Evolutionary conservation across 2,113 vertebrate species (phyloP).

Genomic region (Esox niger): DNA sequence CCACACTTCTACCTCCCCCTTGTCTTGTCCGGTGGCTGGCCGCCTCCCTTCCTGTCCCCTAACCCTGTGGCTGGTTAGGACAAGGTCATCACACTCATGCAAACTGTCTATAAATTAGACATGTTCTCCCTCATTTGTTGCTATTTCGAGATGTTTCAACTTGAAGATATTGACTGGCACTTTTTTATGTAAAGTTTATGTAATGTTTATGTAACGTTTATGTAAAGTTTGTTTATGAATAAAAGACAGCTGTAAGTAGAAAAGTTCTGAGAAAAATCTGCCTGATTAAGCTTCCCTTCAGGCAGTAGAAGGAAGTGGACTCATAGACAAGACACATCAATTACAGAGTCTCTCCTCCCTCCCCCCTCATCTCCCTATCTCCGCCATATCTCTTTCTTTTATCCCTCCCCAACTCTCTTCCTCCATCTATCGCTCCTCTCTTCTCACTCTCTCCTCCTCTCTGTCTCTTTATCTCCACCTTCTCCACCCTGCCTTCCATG

Average conservation of each 20-base stretch:
- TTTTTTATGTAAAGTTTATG: neutral
- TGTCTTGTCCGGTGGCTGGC: no score
- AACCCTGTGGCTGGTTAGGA: conserved; percentile 50
- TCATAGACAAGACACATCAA: neutral
- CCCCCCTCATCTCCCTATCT: neutral
- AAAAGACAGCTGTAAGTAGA: no score
- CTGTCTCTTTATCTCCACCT: no score
- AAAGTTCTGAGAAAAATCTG: neutral
- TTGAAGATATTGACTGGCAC: neutral
- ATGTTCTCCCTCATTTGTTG: no score
- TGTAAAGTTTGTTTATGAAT: no score
- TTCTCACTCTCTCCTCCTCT: no score
- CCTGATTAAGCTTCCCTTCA: neutral
- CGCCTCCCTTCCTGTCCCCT: neutral
- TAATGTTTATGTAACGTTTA: no score
- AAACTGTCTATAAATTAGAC: conserved; percentile 35
- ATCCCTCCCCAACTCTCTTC: fast-evolving
- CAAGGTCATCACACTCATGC: conserved; percentile 45
- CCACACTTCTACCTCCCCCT: conserved; percentile 49
- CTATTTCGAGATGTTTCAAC: neutral
- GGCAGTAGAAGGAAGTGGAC: neutral
- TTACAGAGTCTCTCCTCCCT: neutral
- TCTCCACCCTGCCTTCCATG: neutral
- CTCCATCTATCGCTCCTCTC: no score
- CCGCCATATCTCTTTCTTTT: no score